phyloP scores from a whole-genome alignment of 1,140 invertebrate genomes.

The Ostrea edulis region DNA sequence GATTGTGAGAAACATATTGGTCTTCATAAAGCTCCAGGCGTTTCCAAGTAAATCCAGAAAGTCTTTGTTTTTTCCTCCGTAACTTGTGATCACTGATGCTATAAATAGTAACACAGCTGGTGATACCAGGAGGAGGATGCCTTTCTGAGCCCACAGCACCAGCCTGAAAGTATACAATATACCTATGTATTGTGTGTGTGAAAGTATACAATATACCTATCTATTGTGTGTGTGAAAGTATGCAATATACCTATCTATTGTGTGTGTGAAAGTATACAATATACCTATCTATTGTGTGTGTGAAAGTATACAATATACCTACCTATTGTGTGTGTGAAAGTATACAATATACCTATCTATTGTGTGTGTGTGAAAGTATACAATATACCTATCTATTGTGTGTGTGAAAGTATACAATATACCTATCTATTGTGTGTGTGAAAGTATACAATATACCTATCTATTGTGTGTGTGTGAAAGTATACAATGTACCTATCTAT shows the following conservation, averaged over 20 bases:
- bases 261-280: constrained; percentile 56
- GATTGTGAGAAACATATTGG: constrained; percentile 88
- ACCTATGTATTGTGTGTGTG: constrained; percentile 53
- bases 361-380: constrained; percentile 60
- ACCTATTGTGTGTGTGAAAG: constrained; percentile 61
- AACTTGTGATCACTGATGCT: constrained; percentile 62
- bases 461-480: too few species aligned
- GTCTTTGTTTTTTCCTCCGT: constrained; percentile 54
- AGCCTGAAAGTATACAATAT: constrained; percentile 61
- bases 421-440: constrained; percentile 52
- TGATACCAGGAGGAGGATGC: constrained; percentile 71
- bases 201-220: constrained; percentile 25
- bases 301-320: constrained; percentile 52
- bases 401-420: constrained; percentile 54
- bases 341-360: not conserved
- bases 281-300: too few species aligned
- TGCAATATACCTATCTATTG: not conserved
- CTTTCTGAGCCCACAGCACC: constrained; percentile 63
- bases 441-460: constrained; percentile 25
- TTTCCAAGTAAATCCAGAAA: constrained; percentile 60
- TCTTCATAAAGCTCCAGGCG: constrained; percentile 78
- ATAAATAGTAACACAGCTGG: constrained; percentile 69
- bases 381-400: too few species aligned
- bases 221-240: constrained; percentile 62
- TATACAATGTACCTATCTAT: not conserved